These are phyloP conservation scores for Chrysopilus asiliformis DNA, from an alignment of 2,888 invertebrate genomes.

Conservation along the genomic window DNA sequence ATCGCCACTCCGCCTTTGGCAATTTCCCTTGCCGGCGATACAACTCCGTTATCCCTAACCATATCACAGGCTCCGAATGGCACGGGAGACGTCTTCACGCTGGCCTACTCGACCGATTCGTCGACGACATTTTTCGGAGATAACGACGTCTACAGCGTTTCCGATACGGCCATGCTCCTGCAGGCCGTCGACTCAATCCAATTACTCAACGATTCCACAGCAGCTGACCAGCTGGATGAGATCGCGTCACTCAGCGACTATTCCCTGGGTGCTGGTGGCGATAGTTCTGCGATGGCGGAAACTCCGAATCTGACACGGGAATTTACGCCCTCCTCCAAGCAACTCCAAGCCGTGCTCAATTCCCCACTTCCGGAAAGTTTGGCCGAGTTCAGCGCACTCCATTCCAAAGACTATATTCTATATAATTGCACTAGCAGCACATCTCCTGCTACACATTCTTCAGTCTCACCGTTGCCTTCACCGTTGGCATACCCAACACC, in stretches of 20 bases:
- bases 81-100: slow-evolving; percentile 46
- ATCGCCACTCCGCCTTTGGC: slow-evolving; percentile 36
- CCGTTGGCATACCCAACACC: slow-evolving; percentile 75
- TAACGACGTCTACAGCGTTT: slow-evolving; percentile 66
- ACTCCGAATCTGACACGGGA: slow-evolving; percentile 9
- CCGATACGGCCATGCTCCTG: slow-evolving; percentile 50
- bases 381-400: slow-evolving; percentile 73
- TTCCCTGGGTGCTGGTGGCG: slow-evolving; percentile 37
- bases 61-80: slow-evolving; percentile 27
- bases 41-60: slow-evolving; percentile 31
- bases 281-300: slow-evolving; percentile 8
- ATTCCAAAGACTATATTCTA: slow-evolving; percentile 40
- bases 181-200: slow-evolving; percentile 53
- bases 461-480: slow-evolving; percentile 49
- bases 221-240: slow-evolving; percentile 50
- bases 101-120: slow-evolving; percentile 44
- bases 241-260: slow-evolving; percentile 49
- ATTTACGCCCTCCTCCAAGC: slow-evolving; percentile 18
- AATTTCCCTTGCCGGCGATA: slow-evolving; percentile 24
- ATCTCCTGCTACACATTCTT: slow-evolving; percentile 34
- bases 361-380: slow-evolving; percentile 65
- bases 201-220: slow-evolving; percentile 47
- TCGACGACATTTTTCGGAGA: slow-evolving; percentile 46
- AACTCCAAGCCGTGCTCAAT: slow-evolving; percentile 62
- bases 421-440: slow-evolving; percentile 33